Conservation (phyloP, 2,888 invertebrate genomes). For the Lithophane socia region DNA sequence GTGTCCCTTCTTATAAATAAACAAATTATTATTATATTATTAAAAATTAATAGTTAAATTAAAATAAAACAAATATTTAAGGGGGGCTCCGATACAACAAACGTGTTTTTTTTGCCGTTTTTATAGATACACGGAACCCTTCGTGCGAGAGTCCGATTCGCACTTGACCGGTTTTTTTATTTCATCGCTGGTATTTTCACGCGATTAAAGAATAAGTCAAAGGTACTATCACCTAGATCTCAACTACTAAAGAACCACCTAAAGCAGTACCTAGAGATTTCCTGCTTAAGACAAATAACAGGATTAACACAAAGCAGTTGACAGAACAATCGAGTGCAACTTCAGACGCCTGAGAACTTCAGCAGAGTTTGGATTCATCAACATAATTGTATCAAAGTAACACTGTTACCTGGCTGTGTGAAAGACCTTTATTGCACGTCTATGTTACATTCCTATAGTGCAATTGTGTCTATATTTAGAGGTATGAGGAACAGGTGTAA, state of each 20-base stretch:
- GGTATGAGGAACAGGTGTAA: too few species aligned
- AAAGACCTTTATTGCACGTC: conserved; percentile 34
- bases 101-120: too few species aligned
- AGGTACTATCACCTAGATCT: not conserved
- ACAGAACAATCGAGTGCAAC: conserved; percentile 45
- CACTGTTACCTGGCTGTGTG: conserved; percentile 50
- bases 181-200: too few species aligned
- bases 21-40: too few species aligned
- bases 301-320: conserved; percentile 45
- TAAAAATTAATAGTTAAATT: too few species aligned
- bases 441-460: conserved; percentile 1
- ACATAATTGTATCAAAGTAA: conserved; percentile 63
- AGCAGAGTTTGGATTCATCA: conserved; percentile 54
- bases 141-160: too few species aligned
- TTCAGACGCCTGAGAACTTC: conserved; percentile 45
- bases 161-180: too few species aligned
- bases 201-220: not conserved
- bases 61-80: too few species aligned
- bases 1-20: too few species aligned
- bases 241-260: conserved; percentile 9
- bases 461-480: not conserved
- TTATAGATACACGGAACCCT: too few species aligned
- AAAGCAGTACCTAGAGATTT: conserved; percentile 22
- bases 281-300: conserved; percentile 40
- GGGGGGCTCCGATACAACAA: too few species aligned